phyloP scores from a whole-genome alignment of 1,140 invertebrate species.

The Aphaenogaster ashmeadi region DNA sequence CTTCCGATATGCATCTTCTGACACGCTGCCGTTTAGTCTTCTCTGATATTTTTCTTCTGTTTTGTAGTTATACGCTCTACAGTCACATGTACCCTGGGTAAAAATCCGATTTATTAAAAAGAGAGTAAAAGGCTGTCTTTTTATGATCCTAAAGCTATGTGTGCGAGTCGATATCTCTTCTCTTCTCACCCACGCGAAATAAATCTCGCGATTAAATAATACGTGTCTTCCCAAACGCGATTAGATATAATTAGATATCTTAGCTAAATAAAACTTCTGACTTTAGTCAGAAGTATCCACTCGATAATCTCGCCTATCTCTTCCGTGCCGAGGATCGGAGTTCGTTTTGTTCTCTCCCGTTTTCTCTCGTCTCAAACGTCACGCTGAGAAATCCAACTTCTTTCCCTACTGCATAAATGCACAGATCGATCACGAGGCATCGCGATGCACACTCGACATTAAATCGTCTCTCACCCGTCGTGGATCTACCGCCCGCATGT shows the following conservation, averaged over 20 bases:
- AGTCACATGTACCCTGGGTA: background rate
- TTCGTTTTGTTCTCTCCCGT: background rate
- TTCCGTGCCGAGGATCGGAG: background rate
- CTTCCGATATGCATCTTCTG: background rate
- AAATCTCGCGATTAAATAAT: background rate
- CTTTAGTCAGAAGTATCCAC: background rate
- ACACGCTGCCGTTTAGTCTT: background rate
- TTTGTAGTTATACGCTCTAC: background rate
- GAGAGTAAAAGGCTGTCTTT: background rate
- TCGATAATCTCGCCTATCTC: background rate
- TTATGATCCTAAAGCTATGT: background rate
- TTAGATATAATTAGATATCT: background rate
- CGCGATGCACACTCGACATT: conserved; percentile 41
- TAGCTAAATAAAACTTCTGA: background rate
- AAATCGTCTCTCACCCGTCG: conserved; percentile 32
- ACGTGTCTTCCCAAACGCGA: background rate
- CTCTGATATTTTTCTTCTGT: background rate
- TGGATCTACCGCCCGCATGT: conserved; percentile 3
- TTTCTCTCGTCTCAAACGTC: conserved; percentile 4
- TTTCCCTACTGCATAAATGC: background rate
- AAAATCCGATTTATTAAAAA: background rate
- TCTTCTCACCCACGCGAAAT: background rate
- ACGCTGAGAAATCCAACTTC: background rate
- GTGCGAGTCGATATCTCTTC: background rate
- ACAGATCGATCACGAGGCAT: conserved; percentile 53